These are phyloP conservation scores for Megaustenia siamemsis DNA, from an alignment of 2,888 invertebrate species.

Conservation along the genomic window DNA sequence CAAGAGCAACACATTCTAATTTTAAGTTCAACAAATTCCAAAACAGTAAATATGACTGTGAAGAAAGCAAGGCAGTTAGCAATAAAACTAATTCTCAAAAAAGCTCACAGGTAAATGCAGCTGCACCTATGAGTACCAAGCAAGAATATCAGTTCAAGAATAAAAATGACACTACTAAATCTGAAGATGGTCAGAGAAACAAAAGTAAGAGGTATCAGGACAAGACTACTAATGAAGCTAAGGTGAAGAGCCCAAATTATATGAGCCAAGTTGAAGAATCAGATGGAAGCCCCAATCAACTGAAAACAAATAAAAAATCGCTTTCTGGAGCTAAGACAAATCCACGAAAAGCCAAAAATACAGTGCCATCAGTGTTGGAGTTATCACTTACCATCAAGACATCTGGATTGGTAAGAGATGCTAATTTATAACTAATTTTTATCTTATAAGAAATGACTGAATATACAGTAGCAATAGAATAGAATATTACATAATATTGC, in stretches of 20 bases:
- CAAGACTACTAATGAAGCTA: not conserved
- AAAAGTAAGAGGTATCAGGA: not conserved
- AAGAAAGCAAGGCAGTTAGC: not conserved
- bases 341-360: not conserved
- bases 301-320: not conserved
- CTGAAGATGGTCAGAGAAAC: not conserved
- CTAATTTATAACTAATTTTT: no score
- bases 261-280: not conserved
- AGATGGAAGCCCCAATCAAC: not conserved
- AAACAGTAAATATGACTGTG: not conserved
- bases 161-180: not conserved
- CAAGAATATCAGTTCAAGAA: not conserved
- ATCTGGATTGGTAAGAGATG: constrained; percentile 14
- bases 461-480: no score
- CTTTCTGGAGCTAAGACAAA: not conserved
- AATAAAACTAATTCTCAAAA: not conserved
- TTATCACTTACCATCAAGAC: constrained; percentile 7
- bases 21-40: not conserved
- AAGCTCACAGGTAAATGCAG: not conserved
- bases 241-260: not conserved
- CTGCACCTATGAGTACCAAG: not conserved
- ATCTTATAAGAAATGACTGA: no score
- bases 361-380: not conserved
- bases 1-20: not conserved
- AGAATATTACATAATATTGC: no score